Evolutionary conservation across 37 sponge, comb jelly and placozoan genomes (phyloP).

Genomic region (Cladorhizidae sp.): DNA sequence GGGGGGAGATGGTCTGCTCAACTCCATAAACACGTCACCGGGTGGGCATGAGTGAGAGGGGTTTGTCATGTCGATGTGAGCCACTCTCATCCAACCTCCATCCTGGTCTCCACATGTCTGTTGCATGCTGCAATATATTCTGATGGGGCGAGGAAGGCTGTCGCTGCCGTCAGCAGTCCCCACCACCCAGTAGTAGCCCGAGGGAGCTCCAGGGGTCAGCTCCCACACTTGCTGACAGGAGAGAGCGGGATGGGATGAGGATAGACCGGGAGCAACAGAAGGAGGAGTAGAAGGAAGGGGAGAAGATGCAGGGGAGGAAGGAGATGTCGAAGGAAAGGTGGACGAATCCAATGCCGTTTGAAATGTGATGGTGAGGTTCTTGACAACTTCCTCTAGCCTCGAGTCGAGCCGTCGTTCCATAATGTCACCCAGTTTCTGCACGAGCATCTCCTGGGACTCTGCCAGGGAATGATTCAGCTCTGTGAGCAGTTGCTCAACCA

Average conservation of each 20-base stretch:
- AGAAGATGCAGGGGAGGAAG: no score
- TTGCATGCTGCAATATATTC: slow-evolving; percentile 1
- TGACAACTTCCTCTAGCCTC: background rate
- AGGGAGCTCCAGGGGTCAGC: background rate
- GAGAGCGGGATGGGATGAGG: background rate
- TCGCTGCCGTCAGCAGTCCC: background rate
- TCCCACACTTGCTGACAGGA: background rate
- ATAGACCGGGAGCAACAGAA: slow-evolving; percentile 5
- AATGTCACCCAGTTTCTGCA: background rate
- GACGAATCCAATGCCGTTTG: background rate
- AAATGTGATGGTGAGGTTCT: slow-evolving; percentile 1
- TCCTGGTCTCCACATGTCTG: background rate
- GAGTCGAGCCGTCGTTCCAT: background rate
- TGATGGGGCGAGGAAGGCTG: background rate
- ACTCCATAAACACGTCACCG: background rate
- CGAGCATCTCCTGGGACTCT: background rate
- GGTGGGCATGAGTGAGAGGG: background rate
- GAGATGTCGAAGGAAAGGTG: no score
- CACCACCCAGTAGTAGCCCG: slow-evolving; percentile 14
- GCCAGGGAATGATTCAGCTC: slow-evolving; percentile 1
- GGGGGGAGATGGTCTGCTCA: background rate
- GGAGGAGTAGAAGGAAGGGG: slow-evolving; percentile 8
- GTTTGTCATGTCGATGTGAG: slow-evolving; percentile 12
- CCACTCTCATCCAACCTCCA: slow-evolving; percentile 27
- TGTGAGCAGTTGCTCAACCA: background rate